Evolutionary conservation across 2,113 vertebrate species (phyloP).

Genomic region (Bos taurus): DNA sequence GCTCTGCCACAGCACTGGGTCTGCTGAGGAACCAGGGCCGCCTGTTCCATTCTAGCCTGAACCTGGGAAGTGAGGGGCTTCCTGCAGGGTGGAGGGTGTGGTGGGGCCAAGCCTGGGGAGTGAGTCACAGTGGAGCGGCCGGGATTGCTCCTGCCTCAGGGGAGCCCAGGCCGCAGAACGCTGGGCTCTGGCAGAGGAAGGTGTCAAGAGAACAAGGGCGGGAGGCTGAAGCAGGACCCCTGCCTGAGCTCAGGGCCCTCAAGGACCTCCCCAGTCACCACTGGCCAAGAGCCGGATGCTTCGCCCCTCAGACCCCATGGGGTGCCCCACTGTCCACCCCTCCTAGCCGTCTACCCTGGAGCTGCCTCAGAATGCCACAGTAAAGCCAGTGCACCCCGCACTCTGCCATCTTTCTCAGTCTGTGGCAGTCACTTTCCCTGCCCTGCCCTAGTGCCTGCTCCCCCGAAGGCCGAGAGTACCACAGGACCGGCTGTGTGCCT

Average conservation of each 20-base stretch:
- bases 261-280: background rate
- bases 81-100: background rate
- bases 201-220: background rate
- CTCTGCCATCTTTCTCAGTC: background rate
- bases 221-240: background rate
- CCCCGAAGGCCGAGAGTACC: background rate
- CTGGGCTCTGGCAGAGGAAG: background rate
- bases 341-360: background rate
- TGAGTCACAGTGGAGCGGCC: background rate
- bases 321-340: background rate
- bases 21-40: background rate
- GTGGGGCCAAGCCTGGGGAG: background rate
- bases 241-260: background rate
- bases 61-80: background rate
- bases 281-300: background rate
- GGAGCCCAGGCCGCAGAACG: rapidly evolving
- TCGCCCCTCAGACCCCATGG: background rate
- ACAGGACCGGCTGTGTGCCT: background rate
- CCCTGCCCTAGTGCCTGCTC: background rate
- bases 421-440: too few species aligned
- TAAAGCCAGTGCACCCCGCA: background rate
- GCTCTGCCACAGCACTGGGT: background rate
- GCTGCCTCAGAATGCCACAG: background rate
- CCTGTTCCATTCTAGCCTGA: background rate
- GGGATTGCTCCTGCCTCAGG: background rate